Base-by-base conservation (phyloP, 1,140 invertebrate species). In the Coptotermes formosanus region DNA sequence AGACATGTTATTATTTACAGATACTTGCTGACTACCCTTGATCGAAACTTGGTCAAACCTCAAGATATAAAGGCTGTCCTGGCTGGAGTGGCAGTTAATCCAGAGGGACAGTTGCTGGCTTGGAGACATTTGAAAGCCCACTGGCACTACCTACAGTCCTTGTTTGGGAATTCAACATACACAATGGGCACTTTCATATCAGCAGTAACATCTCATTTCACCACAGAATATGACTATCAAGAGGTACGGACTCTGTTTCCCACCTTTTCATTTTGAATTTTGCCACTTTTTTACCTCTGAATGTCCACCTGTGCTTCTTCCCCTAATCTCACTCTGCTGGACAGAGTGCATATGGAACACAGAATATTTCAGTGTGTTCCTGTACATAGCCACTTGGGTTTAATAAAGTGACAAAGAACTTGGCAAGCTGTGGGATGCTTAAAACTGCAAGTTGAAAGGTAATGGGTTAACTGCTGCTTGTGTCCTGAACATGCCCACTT, bases 71-170 rank as follows among this genome's bases (percentile, higher is more conserved):
- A 94, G 86, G 91, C 92, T 3, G 94, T 96, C 0, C 92, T 97
- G 44, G 91, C 92, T 12, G 92, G 93, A 14, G 95, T 97, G 0
- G 93, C 95, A 12, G 91, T 92, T n/a, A 96, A 96, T 91, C 92
- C 94, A 3, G 93, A 95, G 87, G 96, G 96, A 12, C 91, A 93
- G 85, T 91, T 95, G 12, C 90, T 96, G 19, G 95, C 95, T 7
- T 97, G 96, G 96, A 91, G 95, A 87, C 96, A 96, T 90, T 89
- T 97, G 3, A 93, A 95, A 89, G 93, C 94, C 2, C 94, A 96
- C 86, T 97, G 96, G 95, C 90, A 93, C 3, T 91, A 93, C 82
- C 91, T 97, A 87, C 92, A 94, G 84, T 90, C 91, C 0, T 90
- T 94, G 82, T 95, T 95, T 89, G 94, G 94, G 11, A 94, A 94